These are phyloP conservation scores for Misgurnus mizolepis DNA, from an alignment of 2,113 vertebrate species.

Conservation along the genomic window DNA sequence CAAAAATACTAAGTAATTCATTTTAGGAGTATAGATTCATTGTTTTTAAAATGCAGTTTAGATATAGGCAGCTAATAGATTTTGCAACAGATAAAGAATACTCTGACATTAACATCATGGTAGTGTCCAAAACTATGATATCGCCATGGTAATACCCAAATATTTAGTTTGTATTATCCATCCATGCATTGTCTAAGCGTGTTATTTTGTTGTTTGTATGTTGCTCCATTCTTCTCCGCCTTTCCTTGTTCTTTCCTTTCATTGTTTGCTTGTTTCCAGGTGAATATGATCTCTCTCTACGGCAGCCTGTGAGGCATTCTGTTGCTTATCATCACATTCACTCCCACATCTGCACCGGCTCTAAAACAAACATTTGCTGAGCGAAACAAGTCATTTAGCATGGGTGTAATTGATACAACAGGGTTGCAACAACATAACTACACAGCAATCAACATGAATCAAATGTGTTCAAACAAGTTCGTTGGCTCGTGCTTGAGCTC, in stretches of 20 bases:
- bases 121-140: not conserved
- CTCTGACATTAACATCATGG: not conserved
- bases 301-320: conserved; percentile 43
- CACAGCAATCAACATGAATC: conserved; percentile 45
- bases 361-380: conserved; percentile 53
- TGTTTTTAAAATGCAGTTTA: not conserved
- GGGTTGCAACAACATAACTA: conserved; percentile 51
- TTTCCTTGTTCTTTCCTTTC: conserved; percentile 8
- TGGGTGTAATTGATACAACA: conserved; percentile 55
- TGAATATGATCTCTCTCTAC: conserved; percentile 60
- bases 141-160: not conserved
- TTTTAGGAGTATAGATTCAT: not conserved
- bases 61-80: too few relatives aligned
- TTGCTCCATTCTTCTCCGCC: conserved; percentile 16
- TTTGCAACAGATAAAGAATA: not conserved
- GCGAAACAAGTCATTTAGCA: conserved; percentile 52
- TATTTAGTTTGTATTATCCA: conserved; percentile 63
- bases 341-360: conserved; percentile 50
- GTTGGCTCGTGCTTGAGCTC: not conserved
- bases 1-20: too few relatives aligned
- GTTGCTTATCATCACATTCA: conserved; percentile 52
- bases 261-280: conserved; percentile 63
- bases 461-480: conserved; percentile 40
- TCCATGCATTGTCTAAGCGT: conserved; percentile 73
- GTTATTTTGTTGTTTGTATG: conserved; percentile 75